Evolutionary conservation across 2,888 invertebrate species (phyloP), one percentile per base, ranked within the genome.

Genomic region (Coelopa pilipes): DNA sequence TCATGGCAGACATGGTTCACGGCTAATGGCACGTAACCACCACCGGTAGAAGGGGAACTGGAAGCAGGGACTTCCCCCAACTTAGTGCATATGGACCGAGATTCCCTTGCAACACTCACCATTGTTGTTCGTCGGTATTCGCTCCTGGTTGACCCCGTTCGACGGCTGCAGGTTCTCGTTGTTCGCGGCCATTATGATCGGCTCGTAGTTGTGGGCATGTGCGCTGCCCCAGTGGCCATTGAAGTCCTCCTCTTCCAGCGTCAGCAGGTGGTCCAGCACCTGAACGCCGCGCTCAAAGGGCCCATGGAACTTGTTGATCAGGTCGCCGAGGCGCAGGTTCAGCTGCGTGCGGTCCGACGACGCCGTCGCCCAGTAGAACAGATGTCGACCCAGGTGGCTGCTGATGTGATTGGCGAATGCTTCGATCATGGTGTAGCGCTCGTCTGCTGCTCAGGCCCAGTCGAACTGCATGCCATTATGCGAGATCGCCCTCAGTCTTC

Each of bases 241-340:
- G 74, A 86, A 87, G 75, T 88, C 88, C 68, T 88, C 88, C 75
- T 88, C 88, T 75, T 88, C 87, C 80, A 90, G 87, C 73, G 92
- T 91, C 81, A 93, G 90, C 66, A 93, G 89, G 82, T 91, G 91
- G 87, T 93, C 93, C 83, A 93, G 89, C 81, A 93, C 91, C 79
- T 87, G 87, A 73, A 88, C 88, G 75, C 88, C 88, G 75, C 88
- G 84, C 74, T 88, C 88, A 78, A 88, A 83, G 76, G 87, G 88
- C 76, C 83, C 86, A 80, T 88, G 86, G 79, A 88, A 85, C 82
- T 87, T 87, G 74, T 87, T 86, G 5, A 87, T 84, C 50, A 89
- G 87, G 81, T 90, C 89, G 60, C 91, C 90, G 82, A 90, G 91
- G 88, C 92, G 90, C 87, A 91, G 90, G 81, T 91, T 88, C 81